These are phyloP conservation scores for Gracilinanus agilis DNA, from an alignment of 2,113 vertebrate genomes.

Conservation along the genomic window DNA sequence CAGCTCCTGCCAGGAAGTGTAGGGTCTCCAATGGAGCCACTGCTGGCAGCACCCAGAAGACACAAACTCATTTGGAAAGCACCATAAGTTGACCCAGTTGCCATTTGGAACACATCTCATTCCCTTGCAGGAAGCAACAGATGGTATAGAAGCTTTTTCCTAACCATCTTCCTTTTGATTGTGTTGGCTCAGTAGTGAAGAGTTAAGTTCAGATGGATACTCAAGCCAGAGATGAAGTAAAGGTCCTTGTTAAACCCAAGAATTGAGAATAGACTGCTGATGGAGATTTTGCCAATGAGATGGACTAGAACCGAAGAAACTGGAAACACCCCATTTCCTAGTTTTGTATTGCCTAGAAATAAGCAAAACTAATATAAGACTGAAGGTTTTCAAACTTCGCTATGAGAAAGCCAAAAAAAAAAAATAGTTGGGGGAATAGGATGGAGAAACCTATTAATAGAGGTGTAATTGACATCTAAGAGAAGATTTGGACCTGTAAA, in stretches of 20 bases:
- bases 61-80: constrained; percentile 34
- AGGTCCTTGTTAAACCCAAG: constrained; percentile 40
- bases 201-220: not conserved
- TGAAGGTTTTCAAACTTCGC: constrained; percentile 11
- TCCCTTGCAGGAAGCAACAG: constrained; percentile 61
- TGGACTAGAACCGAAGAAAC: constrained; percentile 25
- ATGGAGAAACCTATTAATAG: constrained; percentile 33
- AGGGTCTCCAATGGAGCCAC: constrained; percentile 32
- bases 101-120: constrained; percentile 43
- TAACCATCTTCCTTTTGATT: not conserved
- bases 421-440: constrained; percentile 33
- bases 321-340: constrained; percentile 27
- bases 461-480: constrained; percentile 22
- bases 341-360: constrained; percentile 53
- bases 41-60: constrained; percentile 50
- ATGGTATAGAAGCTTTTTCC: not conserved
- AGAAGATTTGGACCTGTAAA: constrained; percentile 23
- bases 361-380: constrained; percentile 25
- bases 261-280: constrained; percentile 4
- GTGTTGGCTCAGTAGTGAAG: constrained; percentile 33
- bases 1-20: constrained; percentile 46
- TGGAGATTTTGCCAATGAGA: constrained; percentile 25
- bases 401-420: constrained; percentile 23
- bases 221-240: constrained; percentile 45
- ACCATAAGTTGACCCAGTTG: constrained; percentile 54